phyloP scores from a whole-genome alignment of 2,888 invertebrate genomes.

The Dioctria linearis region DNA sequence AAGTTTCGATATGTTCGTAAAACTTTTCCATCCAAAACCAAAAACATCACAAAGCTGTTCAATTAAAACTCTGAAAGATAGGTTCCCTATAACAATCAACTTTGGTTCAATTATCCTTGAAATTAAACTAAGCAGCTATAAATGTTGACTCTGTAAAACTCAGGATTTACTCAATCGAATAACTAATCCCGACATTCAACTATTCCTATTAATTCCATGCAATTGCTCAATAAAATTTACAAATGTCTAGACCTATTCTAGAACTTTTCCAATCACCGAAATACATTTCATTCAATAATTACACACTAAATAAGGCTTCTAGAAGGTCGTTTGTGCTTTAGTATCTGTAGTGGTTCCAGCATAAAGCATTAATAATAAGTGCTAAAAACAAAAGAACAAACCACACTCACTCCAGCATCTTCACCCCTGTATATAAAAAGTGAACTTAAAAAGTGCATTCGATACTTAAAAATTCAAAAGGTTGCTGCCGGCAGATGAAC shows the following conservation, averaged over 20 bases:
- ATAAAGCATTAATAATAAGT: too few species aligned
- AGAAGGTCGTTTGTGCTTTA: neutral
- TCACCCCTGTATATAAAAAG: neutral
- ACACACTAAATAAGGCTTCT: neutral
- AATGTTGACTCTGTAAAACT: too few species aligned
- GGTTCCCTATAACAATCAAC: too few species aligned
- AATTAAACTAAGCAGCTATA: too few species aligned
- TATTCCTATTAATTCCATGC: conserved; percentile 43
- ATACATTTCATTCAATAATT: conserved; percentile 13
- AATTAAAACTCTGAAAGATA: too few species aligned
- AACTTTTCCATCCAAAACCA: too few species aligned
- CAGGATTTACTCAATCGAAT: conserved; percentile 26
- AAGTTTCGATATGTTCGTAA: too few species aligned
- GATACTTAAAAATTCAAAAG: conserved; percentile 42
- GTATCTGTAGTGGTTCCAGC: neutral
- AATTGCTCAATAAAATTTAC: conserved; percentile 20
- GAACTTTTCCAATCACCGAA: conserved; percentile 9
- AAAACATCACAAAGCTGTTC: too few species aligned
- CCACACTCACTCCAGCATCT: neutral
- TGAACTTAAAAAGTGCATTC: conserved; percentile 3
- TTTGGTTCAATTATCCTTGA: too few species aligned
- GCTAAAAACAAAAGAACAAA: neutral
- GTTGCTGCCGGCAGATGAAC: neutral
- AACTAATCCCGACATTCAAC: conserved; percentile 31
- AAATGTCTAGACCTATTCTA: conserved; percentile 36